Percentiles rank a stretch among this genome's conserved stretches.
phyloP scores from a whole-genome alignment of 2,888 invertebrate species.

The Polyommatus icarus region DNA sequence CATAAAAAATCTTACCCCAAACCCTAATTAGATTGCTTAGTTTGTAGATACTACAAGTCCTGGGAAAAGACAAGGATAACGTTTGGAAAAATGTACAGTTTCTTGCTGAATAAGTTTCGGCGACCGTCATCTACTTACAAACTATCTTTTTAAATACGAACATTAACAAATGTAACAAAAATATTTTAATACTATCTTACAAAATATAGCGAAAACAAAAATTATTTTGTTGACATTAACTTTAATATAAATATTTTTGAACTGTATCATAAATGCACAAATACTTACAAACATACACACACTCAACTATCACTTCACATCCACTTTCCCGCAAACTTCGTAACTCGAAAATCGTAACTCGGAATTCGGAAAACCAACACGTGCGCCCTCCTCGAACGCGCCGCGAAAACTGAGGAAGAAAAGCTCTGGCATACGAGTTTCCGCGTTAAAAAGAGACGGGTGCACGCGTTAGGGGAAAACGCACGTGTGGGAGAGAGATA shows the following conservation, averaged over 20 bases:
- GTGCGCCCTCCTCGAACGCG: conserved; percentile 54
- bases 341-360: conserved; percentile 23
- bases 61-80: no score
- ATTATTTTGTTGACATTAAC: neutral
- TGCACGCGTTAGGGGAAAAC: conserved; percentile 48
- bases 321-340: conserved; percentile 22
- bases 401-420: conserved; percentile 66
- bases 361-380: conserved; percentile 44
- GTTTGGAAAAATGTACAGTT: no score
- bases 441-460: conserved; percentile 58
- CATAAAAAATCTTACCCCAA: no score
- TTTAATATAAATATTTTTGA: neutral
- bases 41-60: no score
- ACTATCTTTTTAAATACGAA: no score
- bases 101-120: no score
- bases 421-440: conserved; percentile 67
- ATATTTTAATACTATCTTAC: neutral
- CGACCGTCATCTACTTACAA: no score
- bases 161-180: no score
- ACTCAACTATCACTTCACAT: neutral
- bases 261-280: neutral
- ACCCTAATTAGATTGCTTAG: no score
- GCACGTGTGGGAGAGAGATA: conserved; percentile 52
- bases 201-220: neutral
- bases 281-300: conserved; percentile 13